Percentiles rank a stretch among this genome's conserved stretches.
Conservation (phyloP, 2,888 invertebrate genomes). For the Nomada fabriciana region DNA sequence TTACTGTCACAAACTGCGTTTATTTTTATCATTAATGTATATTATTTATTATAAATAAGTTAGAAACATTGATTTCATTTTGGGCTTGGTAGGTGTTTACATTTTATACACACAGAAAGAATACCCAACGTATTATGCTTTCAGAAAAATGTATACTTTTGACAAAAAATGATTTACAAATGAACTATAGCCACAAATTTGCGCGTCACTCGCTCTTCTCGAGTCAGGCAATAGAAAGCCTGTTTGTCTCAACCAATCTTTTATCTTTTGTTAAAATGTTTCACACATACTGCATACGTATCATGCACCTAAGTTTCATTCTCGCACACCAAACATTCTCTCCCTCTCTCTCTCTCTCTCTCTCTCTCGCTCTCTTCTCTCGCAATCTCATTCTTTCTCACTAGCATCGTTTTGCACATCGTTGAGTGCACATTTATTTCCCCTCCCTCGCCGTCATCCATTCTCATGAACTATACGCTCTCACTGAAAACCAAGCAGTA, state of each 20-base stretch:
- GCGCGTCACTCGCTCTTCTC: slow-evolving; percentile 71
- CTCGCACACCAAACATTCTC: slow-evolving; percentile 23
- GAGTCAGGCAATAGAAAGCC: slow-evolving; percentile 58
- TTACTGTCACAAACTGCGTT: slow-evolving; percentile 79
- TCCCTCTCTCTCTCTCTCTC: slow-evolving; percentile 13
- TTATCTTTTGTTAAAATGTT: slow-evolving; percentile 62
- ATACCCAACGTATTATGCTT: slow-evolving; percentile 81
- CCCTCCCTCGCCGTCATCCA: slow-evolving; percentile 64
- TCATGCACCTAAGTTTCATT: slow-evolving; percentile 37
- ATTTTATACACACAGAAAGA: slow-evolving; percentile 84
- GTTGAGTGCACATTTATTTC: slow-evolving; percentile 35
- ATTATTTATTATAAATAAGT: slow-evolving; percentile 84
- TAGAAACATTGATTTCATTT: slow-evolving; percentile 83
- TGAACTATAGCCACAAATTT: slow-evolving; percentile 85
- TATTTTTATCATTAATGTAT: slow-evolving; percentile 84
- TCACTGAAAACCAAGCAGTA: slow-evolving; percentile 76
- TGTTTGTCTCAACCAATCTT: slow-evolving; percentile 43
- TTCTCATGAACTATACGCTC: slow-evolving; percentile 60
- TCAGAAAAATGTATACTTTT: slow-evolving; percentile 85
- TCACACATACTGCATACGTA: slow-evolving; percentile 41
- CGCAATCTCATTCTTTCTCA: slow-evolving; percentile 4
- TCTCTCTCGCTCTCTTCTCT: not conserved
- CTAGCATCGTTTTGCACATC: slow-evolving; percentile 54
- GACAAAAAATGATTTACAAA: slow-evolving; percentile 87
- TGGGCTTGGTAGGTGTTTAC: slow-evolving; percentile 83